Base-by-base conservation (phyloP, 2,113 vertebrate species). In the Eupsittula cactorum region DNA sequence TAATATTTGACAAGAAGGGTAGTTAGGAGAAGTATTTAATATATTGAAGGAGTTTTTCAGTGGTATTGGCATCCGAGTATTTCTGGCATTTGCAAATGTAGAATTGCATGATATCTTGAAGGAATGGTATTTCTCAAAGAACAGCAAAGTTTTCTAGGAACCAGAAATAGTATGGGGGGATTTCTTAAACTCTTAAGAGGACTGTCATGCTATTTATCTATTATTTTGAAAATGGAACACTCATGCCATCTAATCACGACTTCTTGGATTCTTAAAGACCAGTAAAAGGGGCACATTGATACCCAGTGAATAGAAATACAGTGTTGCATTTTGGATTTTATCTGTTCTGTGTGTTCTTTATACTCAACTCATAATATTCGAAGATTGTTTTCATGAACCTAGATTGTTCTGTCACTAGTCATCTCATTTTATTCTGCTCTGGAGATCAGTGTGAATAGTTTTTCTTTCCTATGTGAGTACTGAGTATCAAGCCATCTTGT, bases 261-360 rank as follows among this genome's bases (percentile, higher is more conserved):
- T 98, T 98, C 97, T 97, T 47, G 53, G 97, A 97, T 97, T 94
- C 97, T 97, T 96, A 95, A 94, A 97, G 92, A 95, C 95, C 49
- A 44, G 74, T 98, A 96, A 97, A 98, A 98, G 95, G 93, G 91
- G 70, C 96, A 97, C 98, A 98, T 98, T 98, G 98, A 98, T 94
- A 90, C 49, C 52, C 74, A 95, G 77, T 98, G 98, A 98, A 98
- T 97, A 96, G 97, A 83, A 97, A 98, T 83, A 91, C 95, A 97
- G 97, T 94, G 76, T 89, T 92, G 49, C 68, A 33, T 84, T 96
- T 97, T 84, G 97, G 95, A 97, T 96, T 97, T 92, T 76, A 97
- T 97, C 94, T 98, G 95, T 93, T 93, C 86, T 88, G 69, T 95
- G 95, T 44, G 20, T 97, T 97, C 97, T 94, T 96, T 96, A 97